phyloP scores from a whole-genome alignment of 2,797 vertebrate species.

The Zenarchopterus dispar region DNA sequence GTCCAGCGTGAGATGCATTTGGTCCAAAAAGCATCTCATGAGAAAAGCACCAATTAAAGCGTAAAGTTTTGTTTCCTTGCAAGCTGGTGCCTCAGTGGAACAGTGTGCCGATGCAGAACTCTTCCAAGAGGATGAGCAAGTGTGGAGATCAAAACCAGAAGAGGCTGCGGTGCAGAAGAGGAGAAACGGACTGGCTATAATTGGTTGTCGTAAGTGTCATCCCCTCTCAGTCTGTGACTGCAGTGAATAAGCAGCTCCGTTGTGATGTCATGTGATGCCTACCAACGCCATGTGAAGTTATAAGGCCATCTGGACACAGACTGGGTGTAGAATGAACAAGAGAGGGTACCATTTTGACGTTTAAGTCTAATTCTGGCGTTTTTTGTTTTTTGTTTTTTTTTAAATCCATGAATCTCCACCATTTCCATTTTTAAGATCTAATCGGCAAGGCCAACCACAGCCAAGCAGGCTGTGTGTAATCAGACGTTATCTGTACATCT shows the following conservation, averaged over 20 bases:
- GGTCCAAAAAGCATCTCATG: not conserved
- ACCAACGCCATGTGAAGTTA: constrained; percentile 12
- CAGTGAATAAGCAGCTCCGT: constrained; percentile 42
- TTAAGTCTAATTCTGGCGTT: not conserved
- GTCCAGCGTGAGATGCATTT: not conserved
- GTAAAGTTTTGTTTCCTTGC: constrained; percentile 6
- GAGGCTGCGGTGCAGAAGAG: constrained; percentile 40
- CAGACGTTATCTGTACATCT: constrained; percentile 39
- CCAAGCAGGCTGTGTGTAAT: constrained; percentile 30
- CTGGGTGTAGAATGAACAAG: not conserved
- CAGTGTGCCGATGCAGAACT: constrained; percentile 48
- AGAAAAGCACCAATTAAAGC: constrained; percentile 9
- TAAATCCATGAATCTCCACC: constrained; percentile 1
- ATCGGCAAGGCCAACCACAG: constrained; percentile 6
- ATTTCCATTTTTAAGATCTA: constrained; percentile 12
- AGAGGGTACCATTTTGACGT: not conserved
- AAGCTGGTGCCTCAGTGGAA: constrained; percentile 21
- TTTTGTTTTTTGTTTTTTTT: not conserved
- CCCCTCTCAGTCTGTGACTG: constrained; percentile 53
- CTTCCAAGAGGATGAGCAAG: constrained; percentile 32
- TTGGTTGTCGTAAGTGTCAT: constrained; percentile 65
- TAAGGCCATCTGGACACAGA: constrained; percentile 12
- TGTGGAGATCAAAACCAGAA: constrained; percentile 46
- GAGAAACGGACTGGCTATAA: constrained; percentile 49
- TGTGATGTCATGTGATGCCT: constrained; percentile 38